These are phyloP conservation scores for Umimayanthus chanpuru DNA, from an alignment of 92 coral and sea anemone genomes.

Conservation along the genomic window DNA sequence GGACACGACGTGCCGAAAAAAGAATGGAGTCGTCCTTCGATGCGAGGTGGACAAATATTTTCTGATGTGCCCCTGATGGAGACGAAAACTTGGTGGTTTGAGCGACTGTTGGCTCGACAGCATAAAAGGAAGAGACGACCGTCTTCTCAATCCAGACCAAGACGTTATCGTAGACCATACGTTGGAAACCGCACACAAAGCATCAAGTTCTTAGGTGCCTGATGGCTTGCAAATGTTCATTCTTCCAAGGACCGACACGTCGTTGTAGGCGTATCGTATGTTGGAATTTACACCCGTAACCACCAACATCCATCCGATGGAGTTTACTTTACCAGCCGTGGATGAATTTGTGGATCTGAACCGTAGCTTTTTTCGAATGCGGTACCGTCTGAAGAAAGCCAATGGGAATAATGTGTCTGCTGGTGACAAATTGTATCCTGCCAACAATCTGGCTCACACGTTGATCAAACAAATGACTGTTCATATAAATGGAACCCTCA, in stretches of 20 bases:
- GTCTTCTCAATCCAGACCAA: constrained; percentile 15
- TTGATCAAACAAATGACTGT: background rate
- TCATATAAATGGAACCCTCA: background rate
- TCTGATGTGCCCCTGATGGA: background rate
- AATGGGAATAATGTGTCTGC: background rate
- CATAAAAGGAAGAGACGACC: constrained; percentile 32
- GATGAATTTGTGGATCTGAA: constrained; percentile 10
- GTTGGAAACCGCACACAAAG: constrained; percentile 1
- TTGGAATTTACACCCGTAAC: constrained; percentile 7
- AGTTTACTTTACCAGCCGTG: constrained; percentile 9
- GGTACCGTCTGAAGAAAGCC: constrained; percentile 2
- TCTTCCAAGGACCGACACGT: constrained; percentile 22
- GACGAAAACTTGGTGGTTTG: background rate
- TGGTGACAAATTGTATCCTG: background rate
- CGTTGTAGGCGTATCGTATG: constrained; percentile 23
- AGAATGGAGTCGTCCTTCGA: constrained; percentile 25
- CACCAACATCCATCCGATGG: constrained; percentile 26
- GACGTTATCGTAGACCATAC: constrained; percentile 14
- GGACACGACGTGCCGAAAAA: constrained; percentile 26
- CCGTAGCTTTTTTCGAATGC: constrained; percentile 6
- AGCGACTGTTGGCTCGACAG: constrained; percentile 7
- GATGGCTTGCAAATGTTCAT: constrained; percentile 1
- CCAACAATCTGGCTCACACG: background rate
- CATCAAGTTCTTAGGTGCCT: constrained; percentile 17
- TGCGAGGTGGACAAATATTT: background rate